A percentile compares a stretch with the other conserved stretches of the same genome.
Conservation (phyloP, 2,888 invertebrate species). For the Sinopyrophorus schimmeli region DNA sequence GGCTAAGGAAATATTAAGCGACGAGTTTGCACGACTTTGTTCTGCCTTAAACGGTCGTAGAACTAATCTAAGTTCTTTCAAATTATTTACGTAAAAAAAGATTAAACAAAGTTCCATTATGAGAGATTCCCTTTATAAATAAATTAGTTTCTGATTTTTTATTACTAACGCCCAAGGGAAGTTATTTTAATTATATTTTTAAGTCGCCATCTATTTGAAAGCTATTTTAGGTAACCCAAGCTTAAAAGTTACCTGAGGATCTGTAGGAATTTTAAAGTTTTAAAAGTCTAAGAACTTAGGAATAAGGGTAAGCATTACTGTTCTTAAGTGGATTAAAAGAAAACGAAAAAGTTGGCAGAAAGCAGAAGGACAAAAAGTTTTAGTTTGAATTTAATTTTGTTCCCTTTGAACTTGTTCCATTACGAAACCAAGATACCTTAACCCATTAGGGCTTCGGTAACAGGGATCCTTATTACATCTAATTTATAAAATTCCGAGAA, state of each 20-base stretch:
- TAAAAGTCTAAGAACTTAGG: too few relatives aligned
- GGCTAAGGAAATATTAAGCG: conserved; percentile 1
- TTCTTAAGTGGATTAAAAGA: conserved; percentile 13
- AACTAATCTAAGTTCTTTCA: too few relatives aligned
- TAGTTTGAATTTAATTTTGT: conserved; percentile 15
- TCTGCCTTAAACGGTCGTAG: too few relatives aligned
- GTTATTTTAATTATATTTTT: conserved; percentile 15
- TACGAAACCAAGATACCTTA: conserved; percentile 5
- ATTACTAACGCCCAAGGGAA: conserved; percentile 3
- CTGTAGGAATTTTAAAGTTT: too few relatives aligned
- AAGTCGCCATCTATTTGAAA: too few relatives aligned
- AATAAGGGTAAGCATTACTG: too few relatives aligned
- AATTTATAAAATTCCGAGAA: conserved; percentile 17
- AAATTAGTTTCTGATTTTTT: conserved; percentile 14
- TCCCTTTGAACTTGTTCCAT: conserved; percentile 10
- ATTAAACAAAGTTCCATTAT: conserved; percentile 1
- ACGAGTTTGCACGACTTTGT: conserved; percentile 5
- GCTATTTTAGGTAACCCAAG: too few relatives aligned
- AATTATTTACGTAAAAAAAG: conserved; percentile 5
- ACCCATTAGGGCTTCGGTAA: conserved; percentile 15
- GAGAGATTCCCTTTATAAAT: conserved; percentile 7
- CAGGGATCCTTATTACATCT: conserved; percentile 19
- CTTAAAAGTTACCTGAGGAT: too few relatives aligned
- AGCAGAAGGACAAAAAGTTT: conserved; percentile 15
- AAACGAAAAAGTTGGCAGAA: conserved; percentile 12